Percentiles rank a stretch among this genome's conserved stretches.
These are phyloP conservation scores for Beroe ovata DNA, from an alignment of 37 sponge, comb jelly and placozoan species.

Conservation along the genomic window DNA sequence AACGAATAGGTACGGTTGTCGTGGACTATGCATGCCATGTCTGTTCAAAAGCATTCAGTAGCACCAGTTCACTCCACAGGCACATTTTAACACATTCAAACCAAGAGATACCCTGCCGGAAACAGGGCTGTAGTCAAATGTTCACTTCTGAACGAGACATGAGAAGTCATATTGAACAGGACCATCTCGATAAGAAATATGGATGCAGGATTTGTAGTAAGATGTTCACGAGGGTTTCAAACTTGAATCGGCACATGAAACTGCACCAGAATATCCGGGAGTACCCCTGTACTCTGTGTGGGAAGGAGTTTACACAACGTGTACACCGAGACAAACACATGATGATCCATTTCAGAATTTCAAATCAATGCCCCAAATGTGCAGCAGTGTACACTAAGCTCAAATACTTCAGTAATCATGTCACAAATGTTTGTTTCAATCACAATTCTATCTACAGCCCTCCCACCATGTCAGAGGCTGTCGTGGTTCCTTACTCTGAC, in stretches of 20 bases:
- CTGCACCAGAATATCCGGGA: constrained; percentile 39
- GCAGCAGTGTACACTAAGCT: constrained; percentile 22
- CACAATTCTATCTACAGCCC: constrained; percentile 22
- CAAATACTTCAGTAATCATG: constrained; percentile 42
- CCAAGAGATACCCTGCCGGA: background rate
- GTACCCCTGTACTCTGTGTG: constrained; percentile 33
- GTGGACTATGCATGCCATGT: background rate
- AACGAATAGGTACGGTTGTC: background rate
- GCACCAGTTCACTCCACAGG: constrained; percentile 21
- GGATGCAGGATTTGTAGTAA: constrained; percentile 13
- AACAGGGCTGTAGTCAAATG: background rate
- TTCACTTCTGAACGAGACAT: constrained; percentile 22
- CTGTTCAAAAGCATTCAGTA: background rate
- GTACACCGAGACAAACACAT: constrained; percentile 55
- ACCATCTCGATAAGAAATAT: constrained; percentile 42
- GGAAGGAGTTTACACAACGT: constrained; percentile 55
- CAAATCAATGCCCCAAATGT: constrained; percentile 39
- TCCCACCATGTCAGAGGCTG: constrained; percentile 4
- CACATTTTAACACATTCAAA: constrained; percentile 28
- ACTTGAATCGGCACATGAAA: constrained; percentile 55
- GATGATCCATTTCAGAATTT: constrained; percentile 57
- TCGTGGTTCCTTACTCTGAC: background rate
- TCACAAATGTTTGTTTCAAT: constrained; percentile 21
- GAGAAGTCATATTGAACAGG: constrained; percentile 20
- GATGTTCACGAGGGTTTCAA: constrained; percentile 36